Percentiles rank a stretch among this genome's conserved stretches.
Conservation (phyloP, 1,140 invertebrate species). For the Arctopsyche grandis region DNA sequence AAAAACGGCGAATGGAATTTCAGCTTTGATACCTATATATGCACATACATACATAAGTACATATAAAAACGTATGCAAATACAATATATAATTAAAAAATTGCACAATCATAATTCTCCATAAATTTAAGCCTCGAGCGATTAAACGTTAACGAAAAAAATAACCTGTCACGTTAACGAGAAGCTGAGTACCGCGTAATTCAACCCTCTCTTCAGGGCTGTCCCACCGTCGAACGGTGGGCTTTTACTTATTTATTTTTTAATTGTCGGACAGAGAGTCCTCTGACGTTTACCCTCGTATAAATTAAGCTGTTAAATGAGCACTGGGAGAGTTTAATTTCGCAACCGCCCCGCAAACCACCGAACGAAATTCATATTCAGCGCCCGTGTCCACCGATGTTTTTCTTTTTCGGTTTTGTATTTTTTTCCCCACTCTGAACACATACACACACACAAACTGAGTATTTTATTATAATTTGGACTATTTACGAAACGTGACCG, state of each 20-base stretch:
- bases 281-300: constrained; percentile 14
- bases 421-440: no score
- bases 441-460: no score
- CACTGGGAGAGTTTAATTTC: constrained; percentile 12
- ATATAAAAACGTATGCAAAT: no score
- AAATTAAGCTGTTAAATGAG: constrained; percentile 17
- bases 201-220: constrained; percentile 11
- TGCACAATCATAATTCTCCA: no score
- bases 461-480: not conserved
- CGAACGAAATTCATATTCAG: constrained; percentile 9
- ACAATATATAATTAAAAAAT: no score
- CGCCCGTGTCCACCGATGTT: not conserved
- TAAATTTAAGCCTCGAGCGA: no score
- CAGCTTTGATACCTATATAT: no score
- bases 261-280: not conserved
- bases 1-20: no score
- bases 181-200: constrained; percentile 1
- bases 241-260: constrained; percentile 27
- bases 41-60: no score
- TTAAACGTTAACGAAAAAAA: no score
- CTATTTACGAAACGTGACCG: not conserved
- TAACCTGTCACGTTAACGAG: not conserved
- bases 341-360: not conserved
- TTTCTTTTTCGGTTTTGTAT: not conserved
- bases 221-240: not conserved